Evolutionary conservation across 2,113 vertebrate species (phyloP).

Genomic region (Rhinoderma darwinii): DNA sequence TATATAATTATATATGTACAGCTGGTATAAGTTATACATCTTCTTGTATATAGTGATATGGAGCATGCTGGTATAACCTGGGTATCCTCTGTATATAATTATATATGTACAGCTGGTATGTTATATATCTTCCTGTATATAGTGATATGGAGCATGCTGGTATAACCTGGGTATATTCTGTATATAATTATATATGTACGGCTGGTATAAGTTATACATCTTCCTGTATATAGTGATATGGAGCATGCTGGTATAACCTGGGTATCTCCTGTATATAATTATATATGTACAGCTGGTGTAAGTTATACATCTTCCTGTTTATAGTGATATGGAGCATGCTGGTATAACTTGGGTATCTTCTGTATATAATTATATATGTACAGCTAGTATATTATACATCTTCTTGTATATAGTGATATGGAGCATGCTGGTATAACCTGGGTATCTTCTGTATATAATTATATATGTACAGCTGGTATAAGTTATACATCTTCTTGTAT

Average conservation of each 20-base stretch:
- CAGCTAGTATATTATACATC: background rate
- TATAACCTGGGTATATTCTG: background rate
- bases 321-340: background rate
- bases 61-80: background rate
- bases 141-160: background rate
- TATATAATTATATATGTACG: background rate
- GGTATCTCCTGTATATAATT: background rate
- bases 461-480: background rate
- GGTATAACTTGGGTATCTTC: background rate
- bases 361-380: background rate
- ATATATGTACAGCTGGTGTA: background rate
- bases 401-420: too few relatives aligned
- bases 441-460: background rate
- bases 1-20: background rate
- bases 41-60: background rate
- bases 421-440: background rate
- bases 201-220: background rate
- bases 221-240: background rate
- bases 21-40: background rate
- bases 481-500: background rate
- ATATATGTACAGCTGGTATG: background rate
- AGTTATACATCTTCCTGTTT: background rate
- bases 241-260: background rate
- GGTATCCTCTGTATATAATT: background rate
- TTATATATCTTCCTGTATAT: too few relatives aligned